Percentiles rank a stretch among this genome's conserved stretches.
These are phyloP conservation scores for Petrocephalus sullivani DNA, from an alignment of 2,797 vertebrate species.

Conservation along the genomic window DNA sequence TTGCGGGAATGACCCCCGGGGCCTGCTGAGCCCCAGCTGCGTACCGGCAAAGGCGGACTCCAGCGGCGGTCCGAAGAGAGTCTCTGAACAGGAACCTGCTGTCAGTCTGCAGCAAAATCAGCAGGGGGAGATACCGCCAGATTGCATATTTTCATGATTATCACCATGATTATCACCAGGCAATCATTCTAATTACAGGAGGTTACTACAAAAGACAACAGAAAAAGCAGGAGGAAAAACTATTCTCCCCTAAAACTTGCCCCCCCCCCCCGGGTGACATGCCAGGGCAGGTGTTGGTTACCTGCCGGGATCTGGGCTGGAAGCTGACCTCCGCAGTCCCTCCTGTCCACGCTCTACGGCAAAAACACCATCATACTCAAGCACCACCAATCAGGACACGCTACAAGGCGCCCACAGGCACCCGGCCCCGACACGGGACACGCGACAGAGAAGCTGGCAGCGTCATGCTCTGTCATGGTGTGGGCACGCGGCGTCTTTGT, in stretches of 20 bases:
- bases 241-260: not conserved
- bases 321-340: constrained; percentile 57
- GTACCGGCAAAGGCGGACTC: constrained; percentile 73
- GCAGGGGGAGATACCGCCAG: not conserved
- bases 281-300: constrained; percentile 28
- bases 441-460: not conserved
- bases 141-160: not conserved
- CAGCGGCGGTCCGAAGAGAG: constrained; percentile 79
- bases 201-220: not conserved
- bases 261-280: not conserved
- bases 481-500: not conserved
- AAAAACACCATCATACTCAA: not conserved
- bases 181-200: not conserved
- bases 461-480: not conserved
- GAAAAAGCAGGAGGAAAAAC: not conserved
- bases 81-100: constrained; percentile 56
- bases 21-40: constrained; percentile 27
- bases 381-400: not conserved
- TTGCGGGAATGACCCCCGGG: not conserved
- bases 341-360: constrained; percentile 60
- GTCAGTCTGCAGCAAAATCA: constrained; percentile 51
- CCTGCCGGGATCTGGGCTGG: constrained; percentile 69
- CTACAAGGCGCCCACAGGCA: not conserved
- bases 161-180: not conserved
- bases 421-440: not conserved